phyloP scores from a whole-genome alignment of 2,113 vertebrate genomes.

The Gasterosteus nipponicus region DNA sequence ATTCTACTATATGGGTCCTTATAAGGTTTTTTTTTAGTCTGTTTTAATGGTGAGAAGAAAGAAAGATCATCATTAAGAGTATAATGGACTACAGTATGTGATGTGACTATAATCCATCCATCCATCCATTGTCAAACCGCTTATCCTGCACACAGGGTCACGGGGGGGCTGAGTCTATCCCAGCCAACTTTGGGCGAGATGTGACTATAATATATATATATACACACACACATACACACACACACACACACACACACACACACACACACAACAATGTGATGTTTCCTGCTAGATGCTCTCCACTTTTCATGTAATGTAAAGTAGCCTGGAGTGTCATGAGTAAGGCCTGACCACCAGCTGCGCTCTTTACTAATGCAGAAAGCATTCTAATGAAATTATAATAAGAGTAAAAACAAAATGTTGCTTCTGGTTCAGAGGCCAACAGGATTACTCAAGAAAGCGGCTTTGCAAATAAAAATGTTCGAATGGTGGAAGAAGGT shows the following conservation, averaged over 20 bases:
- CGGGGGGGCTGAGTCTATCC: too few species aligned
- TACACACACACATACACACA: too few species aligned
- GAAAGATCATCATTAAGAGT: background rate
- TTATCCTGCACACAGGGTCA: too few species aligned
- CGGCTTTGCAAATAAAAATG: background rate
- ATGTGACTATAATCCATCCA: background rate
- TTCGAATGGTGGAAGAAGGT: background rate
- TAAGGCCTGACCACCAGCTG: background rate
- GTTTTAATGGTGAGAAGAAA: background rate
- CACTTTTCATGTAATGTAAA: background rate
- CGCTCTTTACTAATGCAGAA: background rate
- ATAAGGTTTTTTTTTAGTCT: too few species aligned
- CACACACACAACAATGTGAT: background rate
- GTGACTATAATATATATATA: too few species aligned
- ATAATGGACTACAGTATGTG: background rate
- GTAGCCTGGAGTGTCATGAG: background rate
- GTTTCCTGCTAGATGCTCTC: background rate
- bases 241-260: too few species aligned
- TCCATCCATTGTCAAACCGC: too few species aligned
- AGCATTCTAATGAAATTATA: background rate
- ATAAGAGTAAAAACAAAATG: background rate
- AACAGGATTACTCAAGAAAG: slow-evolving; percentile 6
- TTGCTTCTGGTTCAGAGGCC: background rate
- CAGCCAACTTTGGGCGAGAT: too few species aligned
- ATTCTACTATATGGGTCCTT: background rate